Conservation (phyloP, 2,888 invertebrate genomes). For the Eurytoma adleriae region DNA sequence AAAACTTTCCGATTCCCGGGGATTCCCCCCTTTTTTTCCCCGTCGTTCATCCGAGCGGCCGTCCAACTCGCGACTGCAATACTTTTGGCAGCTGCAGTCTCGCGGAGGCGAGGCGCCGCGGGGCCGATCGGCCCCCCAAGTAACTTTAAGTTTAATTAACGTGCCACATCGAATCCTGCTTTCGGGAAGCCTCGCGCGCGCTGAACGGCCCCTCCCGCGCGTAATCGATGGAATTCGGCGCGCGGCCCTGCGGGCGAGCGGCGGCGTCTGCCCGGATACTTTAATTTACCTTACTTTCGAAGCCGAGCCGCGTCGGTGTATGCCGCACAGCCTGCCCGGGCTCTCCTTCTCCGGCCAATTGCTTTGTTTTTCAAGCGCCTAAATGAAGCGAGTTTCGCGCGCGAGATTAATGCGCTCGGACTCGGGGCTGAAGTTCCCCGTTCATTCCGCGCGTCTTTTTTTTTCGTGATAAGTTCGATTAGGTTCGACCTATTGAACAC, state of each 20-base stretch:
- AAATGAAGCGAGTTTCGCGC: conserved; percentile 34
- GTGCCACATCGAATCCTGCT: conserved; percentile 67
- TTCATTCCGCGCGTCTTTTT: too few species aligned
- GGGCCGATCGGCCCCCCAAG: conserved; percentile 58
- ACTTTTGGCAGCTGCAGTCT: conserved; percentile 68
- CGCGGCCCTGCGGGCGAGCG: neutral
- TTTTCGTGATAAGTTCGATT: too few species aligned
- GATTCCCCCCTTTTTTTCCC: neutral
- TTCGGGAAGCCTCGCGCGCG: conserved; percentile 45
- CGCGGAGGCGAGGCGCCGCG: neutral
- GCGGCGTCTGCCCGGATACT: conserved; percentile 34
- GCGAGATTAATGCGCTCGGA: conserved; percentile 25
- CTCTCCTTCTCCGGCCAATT: conserved; percentile 1
- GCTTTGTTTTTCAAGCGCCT: conserved; percentile 42
- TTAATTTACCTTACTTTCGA: conserved; percentile 55
- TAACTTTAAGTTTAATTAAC: conserved; percentile 73
- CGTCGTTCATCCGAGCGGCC: conserved; percentile 3
- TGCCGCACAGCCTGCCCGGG: neutral
- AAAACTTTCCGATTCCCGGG: too few species aligned
- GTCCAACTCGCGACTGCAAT: conserved; percentile 60
- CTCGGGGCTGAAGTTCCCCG: neutral
- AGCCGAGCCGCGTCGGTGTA: neutral
- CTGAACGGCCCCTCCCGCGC: neutral
- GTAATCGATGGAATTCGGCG: conserved; percentile 28
- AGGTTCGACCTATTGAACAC: neutral